Evolutionary conservation across 1,140 invertebrate genomes (phyloP).

Genomic region (Ips nitidus): DNA sequence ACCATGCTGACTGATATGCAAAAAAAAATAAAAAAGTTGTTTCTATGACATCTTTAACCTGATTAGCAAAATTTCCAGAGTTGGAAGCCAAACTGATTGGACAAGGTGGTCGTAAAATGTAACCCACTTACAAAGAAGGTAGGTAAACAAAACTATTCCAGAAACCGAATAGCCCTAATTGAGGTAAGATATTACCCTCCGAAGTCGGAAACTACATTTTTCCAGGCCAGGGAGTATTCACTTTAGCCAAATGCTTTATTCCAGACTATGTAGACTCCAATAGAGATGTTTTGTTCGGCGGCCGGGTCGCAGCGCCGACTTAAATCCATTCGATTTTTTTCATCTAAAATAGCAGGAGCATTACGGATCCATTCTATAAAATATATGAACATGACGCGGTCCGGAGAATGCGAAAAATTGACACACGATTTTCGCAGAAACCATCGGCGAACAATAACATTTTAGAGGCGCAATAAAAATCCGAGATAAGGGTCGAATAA

Average conservation of each 20-base stretch:
- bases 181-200: conserved; percentile 20
- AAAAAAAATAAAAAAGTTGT: no score
- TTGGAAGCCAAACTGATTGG: background rate
- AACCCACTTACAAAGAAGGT: conserved; percentile 8
- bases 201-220: conserved; percentile 5
- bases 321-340: no score
- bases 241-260: conserved; percentile 2
- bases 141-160: conserved; percentile 25
- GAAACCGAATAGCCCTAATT: conserved; percentile 22
- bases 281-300: background rate
- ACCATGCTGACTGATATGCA: background rate
- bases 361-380: background rate
- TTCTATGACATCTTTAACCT: no score
- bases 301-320: no score
- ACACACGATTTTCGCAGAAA: conserved; percentile 25
- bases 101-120: conserved; percentile 19
- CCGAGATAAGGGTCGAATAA: conserved; percentile 28
- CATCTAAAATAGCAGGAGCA: background rate
- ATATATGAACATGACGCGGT: conserved; percentile 10
- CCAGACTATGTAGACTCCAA: background rate
- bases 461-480: conserved; percentile 30
- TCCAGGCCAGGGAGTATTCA: background rate
- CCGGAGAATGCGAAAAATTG: conserved; percentile 20
- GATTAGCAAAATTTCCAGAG: no score
- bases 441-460: conserved; percentile 27